Conservation (phyloP, 2,113 vertebrate genomes). For the Cyprinodon brontotheroides region DNA sequence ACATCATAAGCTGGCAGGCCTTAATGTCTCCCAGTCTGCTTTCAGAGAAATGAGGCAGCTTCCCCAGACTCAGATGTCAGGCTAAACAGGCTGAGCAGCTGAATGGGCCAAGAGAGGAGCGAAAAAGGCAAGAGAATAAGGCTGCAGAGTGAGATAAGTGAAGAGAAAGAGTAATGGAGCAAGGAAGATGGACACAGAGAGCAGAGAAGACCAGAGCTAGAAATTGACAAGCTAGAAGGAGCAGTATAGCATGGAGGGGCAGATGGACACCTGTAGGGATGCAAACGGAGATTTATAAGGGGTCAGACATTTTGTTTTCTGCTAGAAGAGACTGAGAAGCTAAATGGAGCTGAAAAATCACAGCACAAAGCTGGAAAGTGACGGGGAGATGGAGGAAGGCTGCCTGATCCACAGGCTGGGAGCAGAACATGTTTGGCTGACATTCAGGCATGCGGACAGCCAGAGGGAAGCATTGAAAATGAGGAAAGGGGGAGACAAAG, state of each 20-base stretch:
- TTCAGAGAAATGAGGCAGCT: conserved; percentile 47
- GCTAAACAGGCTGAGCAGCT: conserved; percentile 33
- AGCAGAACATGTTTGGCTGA: conserved; percentile 53
- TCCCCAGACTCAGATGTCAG: conserved; percentile 29
- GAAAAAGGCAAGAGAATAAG: conserved; percentile 2
- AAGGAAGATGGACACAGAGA: conserved; percentile 4
- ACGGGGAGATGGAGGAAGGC: conserved; percentile 42
- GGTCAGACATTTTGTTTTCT: conserved; percentile 19
- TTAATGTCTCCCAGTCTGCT: conserved; percentile 61
- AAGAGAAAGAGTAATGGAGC: conserved; percentile 2
- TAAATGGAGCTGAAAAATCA: conserved; percentile 19
- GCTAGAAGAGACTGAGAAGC: conserved; percentile 9
- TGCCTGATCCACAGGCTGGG: conserved; percentile 26
- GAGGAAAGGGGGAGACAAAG: conserved; percentile 36
- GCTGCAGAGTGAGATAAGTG: conserved; percentile 19
- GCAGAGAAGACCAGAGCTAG: conserved; percentile 3
- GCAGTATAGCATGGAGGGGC: neutral
- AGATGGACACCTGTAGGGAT: conserved; percentile 20
- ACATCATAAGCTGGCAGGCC: conserved; percentile 69
- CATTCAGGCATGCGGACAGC: conserved; percentile 48
- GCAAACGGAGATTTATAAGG: conserved; percentile 36
- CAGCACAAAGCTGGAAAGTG: conserved; percentile 29
- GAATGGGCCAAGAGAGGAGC: conserved; percentile 28
- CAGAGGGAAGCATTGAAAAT: conserved; percentile 38
- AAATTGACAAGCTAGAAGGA: conserved; percentile 12